Evolutionary conservation across 1,140 invertebrate species (phyloP).

Genomic region (Drosophila auraria): DNA sequence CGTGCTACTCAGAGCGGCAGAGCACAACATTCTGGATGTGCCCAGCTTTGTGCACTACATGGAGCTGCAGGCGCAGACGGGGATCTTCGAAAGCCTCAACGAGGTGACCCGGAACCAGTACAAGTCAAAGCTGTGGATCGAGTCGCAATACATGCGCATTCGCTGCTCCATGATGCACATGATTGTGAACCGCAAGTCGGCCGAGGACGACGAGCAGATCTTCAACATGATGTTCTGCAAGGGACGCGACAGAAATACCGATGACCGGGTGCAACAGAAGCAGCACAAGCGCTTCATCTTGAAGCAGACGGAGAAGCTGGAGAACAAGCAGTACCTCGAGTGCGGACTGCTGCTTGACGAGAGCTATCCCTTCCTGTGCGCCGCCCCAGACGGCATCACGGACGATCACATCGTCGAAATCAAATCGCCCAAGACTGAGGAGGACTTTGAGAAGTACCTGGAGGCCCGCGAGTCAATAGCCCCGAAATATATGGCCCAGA

Average conservation of each 20-base stretch:
- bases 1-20: conserved; percentile 54
- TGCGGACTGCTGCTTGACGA: conserved; percentile 79
- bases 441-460: conserved; percentile 84
- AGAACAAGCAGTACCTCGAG: conserved; percentile 79
- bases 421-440: conserved; percentile 85
- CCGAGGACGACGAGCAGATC: conserved; percentile 71
- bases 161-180: conserved; percentile 80
- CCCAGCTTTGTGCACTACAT: conserved; percentile 66
- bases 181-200: conserved; percentile 63
- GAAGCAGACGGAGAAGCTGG: conserved; percentile 81
- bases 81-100: conserved; percentile 64
- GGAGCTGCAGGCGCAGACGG: conserved; percentile 67
- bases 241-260: conserved; percentile 67
- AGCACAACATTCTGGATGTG: conserved; percentile 63
- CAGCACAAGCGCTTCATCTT: conserved; percentile 84
- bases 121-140: conserved; percentile 77
- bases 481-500: conserved; percentile 85
- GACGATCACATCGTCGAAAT: conserved; percentile 86
- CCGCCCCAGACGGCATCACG: conserved; percentile 85
- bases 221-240: conserved; percentile 77
- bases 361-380: conserved; percentile 80
- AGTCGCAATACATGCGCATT: conserved; percentile 78
- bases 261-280: conserved; percentile 72
- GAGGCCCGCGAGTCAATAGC: conserved; percentile 74
- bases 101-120: conserved; percentile 70